phyloP scores from a whole-genome alignment of 2,888 invertebrate species.

The Sturmia bella region DNA sequence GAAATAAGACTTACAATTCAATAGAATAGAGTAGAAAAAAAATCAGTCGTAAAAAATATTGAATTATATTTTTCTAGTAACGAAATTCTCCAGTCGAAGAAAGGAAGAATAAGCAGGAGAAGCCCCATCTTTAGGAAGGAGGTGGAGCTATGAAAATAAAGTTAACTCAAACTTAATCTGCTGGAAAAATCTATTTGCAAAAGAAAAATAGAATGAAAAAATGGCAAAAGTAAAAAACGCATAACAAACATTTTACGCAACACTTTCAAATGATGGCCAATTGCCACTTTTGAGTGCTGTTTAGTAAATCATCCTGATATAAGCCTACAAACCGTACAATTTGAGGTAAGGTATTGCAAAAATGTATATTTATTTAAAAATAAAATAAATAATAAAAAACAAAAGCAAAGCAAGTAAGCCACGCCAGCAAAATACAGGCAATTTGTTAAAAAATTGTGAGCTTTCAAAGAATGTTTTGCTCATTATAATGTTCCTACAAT shows the following conservation, averaged over 20 bases:
- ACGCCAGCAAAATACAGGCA: too few species aligned
- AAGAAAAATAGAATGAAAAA: slow-evolving; percentile 29
- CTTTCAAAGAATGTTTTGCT: too few species aligned
- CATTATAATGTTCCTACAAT: too few species aligned
- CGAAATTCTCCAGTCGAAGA: slow-evolving; percentile 16
- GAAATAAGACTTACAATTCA: not conserved
- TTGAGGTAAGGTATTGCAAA: not conserved
- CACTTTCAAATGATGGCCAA: slow-evolving; percentile 68
- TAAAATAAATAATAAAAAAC: not conserved
- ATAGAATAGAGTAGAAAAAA: slow-evolving; percentile 24
- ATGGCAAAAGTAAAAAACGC: slow-evolving; percentile 6
- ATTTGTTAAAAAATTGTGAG: too few species aligned
- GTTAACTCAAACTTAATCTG: slow-evolving; percentile 62
- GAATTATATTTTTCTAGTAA: slow-evolving; percentile 57
- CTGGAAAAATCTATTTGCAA: slow-evolving; percentile 59
- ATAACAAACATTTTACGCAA: slow-evolving; percentile 57
- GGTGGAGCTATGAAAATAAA: slow-evolving; percentile 40
- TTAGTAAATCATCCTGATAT: slow-evolving; percentile 53
- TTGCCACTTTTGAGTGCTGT: slow-evolving; percentile 67
- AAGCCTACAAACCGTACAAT: not conserved
- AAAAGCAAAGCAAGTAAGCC: too few species aligned
- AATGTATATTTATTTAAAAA: not conserved
- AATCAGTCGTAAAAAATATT: slow-evolving; percentile 65
- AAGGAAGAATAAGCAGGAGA: not conserved
- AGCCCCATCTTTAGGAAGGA: not conserved